Evolutionary conservation across 2,113 vertebrate species (phyloP).

Genomic region (Oreochromis niloticus): DNA sequence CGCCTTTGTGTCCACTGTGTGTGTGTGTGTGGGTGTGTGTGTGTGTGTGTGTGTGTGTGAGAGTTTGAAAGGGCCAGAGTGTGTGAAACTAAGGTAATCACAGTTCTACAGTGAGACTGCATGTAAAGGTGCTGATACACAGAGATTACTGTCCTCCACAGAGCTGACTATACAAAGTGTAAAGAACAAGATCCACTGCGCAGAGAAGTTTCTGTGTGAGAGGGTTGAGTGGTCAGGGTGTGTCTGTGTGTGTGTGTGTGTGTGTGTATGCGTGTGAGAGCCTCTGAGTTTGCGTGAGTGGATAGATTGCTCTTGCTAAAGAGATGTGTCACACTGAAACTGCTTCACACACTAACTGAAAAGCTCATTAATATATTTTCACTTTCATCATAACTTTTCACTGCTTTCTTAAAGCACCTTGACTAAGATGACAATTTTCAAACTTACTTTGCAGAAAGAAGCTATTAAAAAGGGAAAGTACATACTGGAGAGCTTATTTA

Average conservation of each 20-base stretch:
- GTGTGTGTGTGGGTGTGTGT: neutral
- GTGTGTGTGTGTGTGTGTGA: neutral
- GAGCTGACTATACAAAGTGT: neutral
- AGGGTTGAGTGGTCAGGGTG: neutral
- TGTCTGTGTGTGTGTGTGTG: neutral
- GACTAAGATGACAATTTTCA: neutral
- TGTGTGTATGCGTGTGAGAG: neutral
- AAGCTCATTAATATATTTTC: neutral
- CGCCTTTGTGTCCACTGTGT: neutral
- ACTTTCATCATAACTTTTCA: neutral
- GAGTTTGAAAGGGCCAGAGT: neutral
- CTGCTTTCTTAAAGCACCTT: neutral
- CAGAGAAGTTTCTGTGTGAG: neutral
- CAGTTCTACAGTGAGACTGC: neutral
- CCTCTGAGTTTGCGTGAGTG: neutral
- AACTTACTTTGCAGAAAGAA: neutral
- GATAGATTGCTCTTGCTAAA: neutral
- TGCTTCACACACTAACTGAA: neutral
- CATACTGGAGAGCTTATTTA: neutral
- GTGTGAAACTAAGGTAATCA: neutral
- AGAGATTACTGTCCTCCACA: neutral
- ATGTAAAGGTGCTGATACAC: conserved; percentile 2
- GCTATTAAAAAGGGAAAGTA: neutral
- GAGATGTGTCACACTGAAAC: neutral
- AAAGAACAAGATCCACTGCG: neutral